Evolutionary conservation across 2,888 invertebrate genomes (phyloP).

Genomic region (Boloria selene): DNA sequence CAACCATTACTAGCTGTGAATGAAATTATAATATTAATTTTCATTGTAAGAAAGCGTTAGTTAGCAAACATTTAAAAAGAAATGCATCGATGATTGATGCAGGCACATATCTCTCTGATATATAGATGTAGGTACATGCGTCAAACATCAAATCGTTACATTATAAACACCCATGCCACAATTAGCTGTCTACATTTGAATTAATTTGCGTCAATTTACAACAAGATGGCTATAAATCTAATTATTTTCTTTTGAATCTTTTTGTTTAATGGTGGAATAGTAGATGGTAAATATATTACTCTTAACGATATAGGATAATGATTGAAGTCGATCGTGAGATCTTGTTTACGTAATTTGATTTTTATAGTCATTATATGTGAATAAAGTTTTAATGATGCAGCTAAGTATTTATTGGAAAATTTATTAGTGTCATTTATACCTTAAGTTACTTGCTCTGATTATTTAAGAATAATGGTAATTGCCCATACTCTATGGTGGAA

Average conservation of each 20-base stretch:
- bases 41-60: conserved; percentile 41
- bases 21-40: conserved; percentile 34
- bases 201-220: conserved; percentile 75
- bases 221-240: conserved; percentile 69
- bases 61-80: conserved; percentile 38
- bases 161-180: conserved; percentile 71
- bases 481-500: not conserved
- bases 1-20: conserved; percentile 60
- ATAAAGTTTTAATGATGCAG: conserved; percentile 21
- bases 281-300: conserved; percentile 57
- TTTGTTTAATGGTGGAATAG: conserved; percentile 49
- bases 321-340: conserved; percentile 58
- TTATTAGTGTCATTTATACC: conserved; percentile 16
- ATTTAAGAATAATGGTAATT: conserved; percentile 13
- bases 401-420: conserved; percentile 30
- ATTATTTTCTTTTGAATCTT: conserved; percentile 58
- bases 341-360: conserved; percentile 44
- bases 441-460: not conserved
- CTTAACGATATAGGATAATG: conserved; percentile 58
- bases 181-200: conserved; percentile 74
- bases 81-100: conserved; percentile 41
- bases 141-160: conserved; percentile 67
- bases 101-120: conserved; percentile 55
- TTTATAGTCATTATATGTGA: conserved; percentile 36
- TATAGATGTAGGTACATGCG: conserved; percentile 65